phyloP scores from a whole-genome alignment of 2,113 vertebrate genomes.

The Gadus macrocephalus region DNA sequence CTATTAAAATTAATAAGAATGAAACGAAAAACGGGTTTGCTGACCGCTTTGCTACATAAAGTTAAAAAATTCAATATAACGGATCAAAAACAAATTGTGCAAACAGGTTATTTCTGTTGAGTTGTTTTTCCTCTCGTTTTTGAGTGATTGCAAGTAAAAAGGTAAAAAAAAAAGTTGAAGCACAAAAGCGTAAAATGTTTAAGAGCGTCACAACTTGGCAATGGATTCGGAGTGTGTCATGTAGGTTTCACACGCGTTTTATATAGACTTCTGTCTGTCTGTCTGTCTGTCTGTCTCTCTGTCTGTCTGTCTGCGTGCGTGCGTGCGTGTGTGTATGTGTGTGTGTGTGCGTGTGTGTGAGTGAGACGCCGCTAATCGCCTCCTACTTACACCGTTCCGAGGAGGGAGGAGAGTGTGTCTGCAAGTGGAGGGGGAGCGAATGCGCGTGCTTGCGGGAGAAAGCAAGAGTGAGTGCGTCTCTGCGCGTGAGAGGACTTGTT shows the following conservation, averaged over 20 bases:
- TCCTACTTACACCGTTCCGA: constrained; percentile 25
- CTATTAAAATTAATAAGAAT: no score
- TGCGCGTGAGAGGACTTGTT: neutral
- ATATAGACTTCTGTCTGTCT: constrained; percentile 11
- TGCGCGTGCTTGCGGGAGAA: neutral
- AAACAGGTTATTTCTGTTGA: no score
- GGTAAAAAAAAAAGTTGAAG: no score
- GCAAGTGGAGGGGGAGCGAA: neutral
- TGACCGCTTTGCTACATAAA: no score
- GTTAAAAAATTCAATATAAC: no score
- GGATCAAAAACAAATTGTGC: no score
- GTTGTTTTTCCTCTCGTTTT: no score
- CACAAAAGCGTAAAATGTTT: no score
- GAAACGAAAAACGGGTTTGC: no score
- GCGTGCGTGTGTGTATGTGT: neutral
- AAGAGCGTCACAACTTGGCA: no score
- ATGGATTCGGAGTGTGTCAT: no score
- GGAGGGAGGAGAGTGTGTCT: constrained; percentile 20
- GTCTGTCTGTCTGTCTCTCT: constrained; percentile 3
- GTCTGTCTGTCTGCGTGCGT: neutral
- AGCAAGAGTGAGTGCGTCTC: neutral
- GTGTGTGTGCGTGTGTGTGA: neutral
- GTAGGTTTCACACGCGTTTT: neutral
- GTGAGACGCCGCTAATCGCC: neutral
- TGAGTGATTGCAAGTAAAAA: no score